phyloP scores from a whole-genome alignment of 2,797 vertebrate species.

The Holocentrus rufus region DNA sequence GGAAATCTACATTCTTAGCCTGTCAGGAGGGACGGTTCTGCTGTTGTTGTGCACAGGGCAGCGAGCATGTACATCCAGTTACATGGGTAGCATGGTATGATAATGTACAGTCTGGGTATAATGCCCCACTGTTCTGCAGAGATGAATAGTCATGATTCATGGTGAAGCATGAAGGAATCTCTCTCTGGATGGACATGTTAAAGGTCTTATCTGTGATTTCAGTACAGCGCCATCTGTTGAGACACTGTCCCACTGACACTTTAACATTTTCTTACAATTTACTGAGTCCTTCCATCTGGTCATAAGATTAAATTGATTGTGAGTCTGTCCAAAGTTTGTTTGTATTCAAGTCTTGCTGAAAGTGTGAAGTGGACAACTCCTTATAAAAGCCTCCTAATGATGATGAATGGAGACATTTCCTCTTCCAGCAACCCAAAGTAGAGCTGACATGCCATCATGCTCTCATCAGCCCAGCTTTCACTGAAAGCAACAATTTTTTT shows the following conservation, averaged over 20 bases:
- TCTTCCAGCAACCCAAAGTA: background rate
- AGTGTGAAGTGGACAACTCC: background rate
- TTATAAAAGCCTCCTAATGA: background rate
- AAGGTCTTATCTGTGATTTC: constrained; percentile 17
- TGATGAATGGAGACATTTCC: background rate
- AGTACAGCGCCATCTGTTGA: constrained; percentile 6
- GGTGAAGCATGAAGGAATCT: constrained; percentile 50
- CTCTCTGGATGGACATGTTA: constrained; percentile 41
- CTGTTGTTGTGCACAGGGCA: constrained; percentile 27
- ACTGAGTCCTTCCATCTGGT: too few relatives aligned
- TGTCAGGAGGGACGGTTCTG: constrained; percentile 11
- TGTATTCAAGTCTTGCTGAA: background rate
- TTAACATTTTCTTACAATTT: background rate
- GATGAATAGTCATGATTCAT: constrained; percentile 74
- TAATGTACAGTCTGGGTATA: constrained; percentile 67
- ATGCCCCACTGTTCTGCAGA: constrained; percentile 67
- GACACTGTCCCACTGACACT: constrained; percentile 10
- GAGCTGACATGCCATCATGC: background rate
- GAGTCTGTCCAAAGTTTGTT: background rate
- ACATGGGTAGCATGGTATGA: constrained; percentile 51
- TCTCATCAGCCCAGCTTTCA: constrained; percentile 4
- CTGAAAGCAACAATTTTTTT: background rate
- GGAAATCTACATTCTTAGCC: constrained; percentile 1
- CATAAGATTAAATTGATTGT: background rate
- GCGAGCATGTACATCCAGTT: constrained; percentile 45